These are phyloP conservation scores for Gymnoscopelus braueri DNA, from an alignment of 2,797 vertebrate species.

Conservation along the genomic window DNA sequence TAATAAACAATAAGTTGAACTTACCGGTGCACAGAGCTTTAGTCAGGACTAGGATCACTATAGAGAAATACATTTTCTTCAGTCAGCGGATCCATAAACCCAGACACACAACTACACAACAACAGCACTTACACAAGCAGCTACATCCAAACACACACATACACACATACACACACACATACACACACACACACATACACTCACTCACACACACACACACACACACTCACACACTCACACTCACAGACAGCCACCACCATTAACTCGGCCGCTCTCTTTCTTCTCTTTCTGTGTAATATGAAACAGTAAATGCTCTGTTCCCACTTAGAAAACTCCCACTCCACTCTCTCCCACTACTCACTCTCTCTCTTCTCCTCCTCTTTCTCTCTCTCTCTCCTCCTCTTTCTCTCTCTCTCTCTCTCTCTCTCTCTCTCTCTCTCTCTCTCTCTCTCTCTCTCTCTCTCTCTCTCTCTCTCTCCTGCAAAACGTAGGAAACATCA, in stretches of 20 bases:
- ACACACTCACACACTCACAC: slow-evolving; percentile 56
- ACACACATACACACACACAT: slow-evolving; percentile 66
- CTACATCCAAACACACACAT: slow-evolving; percentile 69
- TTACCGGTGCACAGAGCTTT: slow-evolving; percentile 84
- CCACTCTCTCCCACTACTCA: slow-evolving; percentile 57
- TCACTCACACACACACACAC: slow-evolving; percentile 67
- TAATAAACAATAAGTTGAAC: slow-evolving; percentile 64
- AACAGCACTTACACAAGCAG: slow-evolving; percentile 65
- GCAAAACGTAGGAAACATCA: slow-evolving; percentile 83
- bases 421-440: slow-evolving; percentile 25
- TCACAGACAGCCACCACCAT: slow-evolving; percentile 71
- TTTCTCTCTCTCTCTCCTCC: slow-evolving; percentile 45
- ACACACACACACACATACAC: slow-evolving; percentile 59
- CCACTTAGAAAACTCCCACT: slow-evolving; percentile 85
- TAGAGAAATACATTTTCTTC: slow-evolving; percentile 84
- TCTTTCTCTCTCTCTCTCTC: slow-evolving; percentile 54
- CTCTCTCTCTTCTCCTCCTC: slow-evolving; percentile 18
- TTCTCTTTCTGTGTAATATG: slow-evolving; percentile 82
- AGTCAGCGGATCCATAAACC: slow-evolving; percentile 83
- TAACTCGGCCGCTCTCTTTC: slow-evolving; percentile 76
- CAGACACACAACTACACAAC: slow-evolving; percentile 67
- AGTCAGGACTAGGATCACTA: slow-evolving; percentile 85
- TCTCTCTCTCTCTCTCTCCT: slow-evolving; percentile 62
- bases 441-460: slow-evolving; percentile 41
- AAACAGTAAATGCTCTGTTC: slow-evolving; percentile 88